Percentiles rank a stretch among this genome's conserved stretches.
These are phyloP conservation scores for Stichopus chloronotus DNA, from an alignment of 35 echinoderm and acorn worm genomes.

Conservation along the genomic window DNA sequence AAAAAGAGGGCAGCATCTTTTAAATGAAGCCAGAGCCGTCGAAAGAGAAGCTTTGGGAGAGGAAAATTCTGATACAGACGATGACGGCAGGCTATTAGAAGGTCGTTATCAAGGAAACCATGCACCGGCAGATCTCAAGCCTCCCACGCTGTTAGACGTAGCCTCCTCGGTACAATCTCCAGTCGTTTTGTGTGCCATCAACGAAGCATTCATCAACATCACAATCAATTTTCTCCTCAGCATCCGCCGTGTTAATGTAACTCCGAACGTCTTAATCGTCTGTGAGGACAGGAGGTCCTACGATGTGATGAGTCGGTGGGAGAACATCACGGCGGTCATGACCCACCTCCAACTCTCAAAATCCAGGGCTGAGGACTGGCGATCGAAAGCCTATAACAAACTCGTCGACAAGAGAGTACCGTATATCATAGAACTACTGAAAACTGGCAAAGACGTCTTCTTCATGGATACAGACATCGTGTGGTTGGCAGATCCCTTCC, in stretches of 20 bases:
- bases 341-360: slow-evolving; percentile 41
- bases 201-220: slow-evolving; percentile 48
- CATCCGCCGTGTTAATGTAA: neutral
- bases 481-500: slow-evolving; percentile 51
- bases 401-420: slow-evolving; percentile 56
- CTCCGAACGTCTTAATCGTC: slow-evolving; percentile 29
- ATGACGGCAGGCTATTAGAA: no score
- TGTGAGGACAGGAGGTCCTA: slow-evolving; percentile 53
- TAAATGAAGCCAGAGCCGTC: neutral
- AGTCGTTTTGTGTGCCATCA: slow-evolving; percentile 52
- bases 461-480: slow-evolving; percentile 65
- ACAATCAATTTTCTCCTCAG: slow-evolving; percentile 50
- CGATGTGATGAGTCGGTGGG: slow-evolving; percentile 24
- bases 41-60: no score
- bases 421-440: slow-evolving; percentile 39
- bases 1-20: neutral
- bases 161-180: slow-evolving; percentile 39
- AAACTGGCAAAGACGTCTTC: slow-evolving; percentile 47
- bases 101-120: neutral
- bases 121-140: neutral
- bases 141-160: slow-evolving; percentile 25
- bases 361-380: slow-evolving; percentile 39
- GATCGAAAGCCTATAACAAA: slow-evolving; percentile 54
- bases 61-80: no score
- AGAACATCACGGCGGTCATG: slow-evolving; percentile 29